Evolutionary conservation across 2,888 invertebrate genomes (phyloP).

Genomic region (Taphrorychus bicolor): DNA sequence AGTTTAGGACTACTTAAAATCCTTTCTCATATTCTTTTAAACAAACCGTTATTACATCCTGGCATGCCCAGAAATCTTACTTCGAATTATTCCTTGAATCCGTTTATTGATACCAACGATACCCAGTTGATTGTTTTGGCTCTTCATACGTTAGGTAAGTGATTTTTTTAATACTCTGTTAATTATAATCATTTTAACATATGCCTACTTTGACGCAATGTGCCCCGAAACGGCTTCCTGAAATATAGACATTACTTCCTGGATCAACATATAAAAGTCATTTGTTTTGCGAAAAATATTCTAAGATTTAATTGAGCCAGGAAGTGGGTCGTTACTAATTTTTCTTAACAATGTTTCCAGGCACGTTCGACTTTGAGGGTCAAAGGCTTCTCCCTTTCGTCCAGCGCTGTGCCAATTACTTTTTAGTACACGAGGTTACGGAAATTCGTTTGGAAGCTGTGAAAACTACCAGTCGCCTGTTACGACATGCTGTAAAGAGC

Average conservation of each 20-base stretch:
- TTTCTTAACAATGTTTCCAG: constrained; percentile 49
- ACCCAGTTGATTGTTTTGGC: constrained; percentile 89
- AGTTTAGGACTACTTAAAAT: constrained; percentile 92
- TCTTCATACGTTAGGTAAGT: constrained; percentile 85
- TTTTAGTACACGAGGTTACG: constrained; percentile 82
- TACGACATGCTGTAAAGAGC: constrained; percentile 79
- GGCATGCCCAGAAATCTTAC: constrained; percentile 73
- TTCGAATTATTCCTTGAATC: constrained; percentile 56
- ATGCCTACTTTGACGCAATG: no score
- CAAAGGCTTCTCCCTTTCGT: constrained; percentile 92
- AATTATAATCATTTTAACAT: no score
- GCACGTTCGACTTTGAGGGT: constrained; percentile 76
- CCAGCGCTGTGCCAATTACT: constrained; percentile 89
- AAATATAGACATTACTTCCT: no score
- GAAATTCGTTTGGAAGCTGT: constrained; percentile 95
- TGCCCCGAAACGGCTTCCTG: no score
- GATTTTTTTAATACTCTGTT: background rate
- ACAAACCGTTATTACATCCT: constrained; percentile 82
- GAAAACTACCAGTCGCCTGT: constrained; percentile 87
- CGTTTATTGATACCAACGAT: constrained; percentile 67
- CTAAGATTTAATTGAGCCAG: no score
- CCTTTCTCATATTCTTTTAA: constrained; percentile 89
- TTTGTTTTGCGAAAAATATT: no score
- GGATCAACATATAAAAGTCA: no score
- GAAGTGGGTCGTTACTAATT: background rate